phyloP scores from a whole-genome alignment of 2,113 vertebrate species.

The Cyprinodon tularosa region DNA sequence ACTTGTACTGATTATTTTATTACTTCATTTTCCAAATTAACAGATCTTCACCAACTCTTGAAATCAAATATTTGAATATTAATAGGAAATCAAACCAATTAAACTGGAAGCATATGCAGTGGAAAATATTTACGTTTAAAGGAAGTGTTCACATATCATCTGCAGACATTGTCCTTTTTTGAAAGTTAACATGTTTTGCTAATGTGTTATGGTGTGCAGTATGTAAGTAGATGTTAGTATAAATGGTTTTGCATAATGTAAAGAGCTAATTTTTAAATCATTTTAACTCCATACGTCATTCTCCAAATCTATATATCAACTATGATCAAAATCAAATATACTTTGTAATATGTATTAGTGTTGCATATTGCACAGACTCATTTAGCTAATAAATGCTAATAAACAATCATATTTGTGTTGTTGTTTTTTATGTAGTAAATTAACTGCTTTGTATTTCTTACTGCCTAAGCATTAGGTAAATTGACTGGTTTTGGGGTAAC shows the following conservation, averaged over 20 bases:
- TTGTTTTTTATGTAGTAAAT: neutral
- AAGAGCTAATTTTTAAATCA: neutral
- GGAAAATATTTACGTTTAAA: constrained; percentile 26
- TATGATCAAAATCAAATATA: neutral
- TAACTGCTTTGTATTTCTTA: neutral
- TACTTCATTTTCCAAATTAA: neutral
- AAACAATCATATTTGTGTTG: neutral
- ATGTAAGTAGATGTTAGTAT: neutral
- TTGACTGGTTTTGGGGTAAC: no score
- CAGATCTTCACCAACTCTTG: constrained; percentile 3
- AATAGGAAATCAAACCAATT: neutral
- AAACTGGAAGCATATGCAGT: constrained; percentile 1
- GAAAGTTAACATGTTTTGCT: neutral
- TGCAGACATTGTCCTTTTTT: neutral
- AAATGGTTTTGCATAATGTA: neutral
- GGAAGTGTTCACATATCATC: constrained; percentile 22
- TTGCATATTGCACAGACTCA: neutral
- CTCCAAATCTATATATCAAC: neutral
- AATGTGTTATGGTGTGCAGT: neutral
- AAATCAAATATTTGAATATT: constrained; percentile 27
- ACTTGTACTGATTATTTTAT: constrained; percentile 3
- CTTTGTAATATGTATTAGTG: neutral
- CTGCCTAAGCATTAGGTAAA: no score
- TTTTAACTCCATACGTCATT: neutral
- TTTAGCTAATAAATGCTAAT: neutral